These are phyloP conservation scores for Labeo rohita DNA, from an alignment of 2,113 vertebrate genomes.

Conservation along the genomic window DNA sequence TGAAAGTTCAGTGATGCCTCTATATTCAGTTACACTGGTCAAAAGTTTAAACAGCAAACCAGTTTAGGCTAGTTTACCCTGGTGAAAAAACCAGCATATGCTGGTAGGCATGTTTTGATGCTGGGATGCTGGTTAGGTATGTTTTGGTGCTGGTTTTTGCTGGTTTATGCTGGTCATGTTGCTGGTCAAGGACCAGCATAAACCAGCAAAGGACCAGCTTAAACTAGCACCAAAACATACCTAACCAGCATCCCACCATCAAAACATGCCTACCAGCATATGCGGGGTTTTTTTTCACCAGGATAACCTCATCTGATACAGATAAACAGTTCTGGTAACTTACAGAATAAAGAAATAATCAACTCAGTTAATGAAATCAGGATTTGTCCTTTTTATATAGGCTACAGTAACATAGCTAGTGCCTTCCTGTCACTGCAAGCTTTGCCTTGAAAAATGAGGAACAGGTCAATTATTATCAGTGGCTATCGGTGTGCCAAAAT, in stretches of 20 bases:
- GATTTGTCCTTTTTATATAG: background rate
- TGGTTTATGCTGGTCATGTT: no score
- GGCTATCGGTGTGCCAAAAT: background rate
- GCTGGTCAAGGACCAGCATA: no score
- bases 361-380: background rate
- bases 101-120: no score
- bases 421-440: background rate
- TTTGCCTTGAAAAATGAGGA: background rate
- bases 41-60: background rate
- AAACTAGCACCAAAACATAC: no score
- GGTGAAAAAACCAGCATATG: no score
- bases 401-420: background rate
- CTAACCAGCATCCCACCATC: no score
- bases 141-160: no score
- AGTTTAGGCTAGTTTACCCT: background rate
- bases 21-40: background rate
- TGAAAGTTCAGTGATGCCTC: background rate
- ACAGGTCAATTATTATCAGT: background rate
- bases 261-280: no score
- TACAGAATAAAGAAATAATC: background rate
- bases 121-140: no score
- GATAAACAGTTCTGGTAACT: background rate
- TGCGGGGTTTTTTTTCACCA: no score
- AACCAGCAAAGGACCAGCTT: no score
- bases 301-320: background rate